phyloP scores from a whole-genome alignment of 2,113 vertebrate species.

The Etheostoma cragini region DNA sequence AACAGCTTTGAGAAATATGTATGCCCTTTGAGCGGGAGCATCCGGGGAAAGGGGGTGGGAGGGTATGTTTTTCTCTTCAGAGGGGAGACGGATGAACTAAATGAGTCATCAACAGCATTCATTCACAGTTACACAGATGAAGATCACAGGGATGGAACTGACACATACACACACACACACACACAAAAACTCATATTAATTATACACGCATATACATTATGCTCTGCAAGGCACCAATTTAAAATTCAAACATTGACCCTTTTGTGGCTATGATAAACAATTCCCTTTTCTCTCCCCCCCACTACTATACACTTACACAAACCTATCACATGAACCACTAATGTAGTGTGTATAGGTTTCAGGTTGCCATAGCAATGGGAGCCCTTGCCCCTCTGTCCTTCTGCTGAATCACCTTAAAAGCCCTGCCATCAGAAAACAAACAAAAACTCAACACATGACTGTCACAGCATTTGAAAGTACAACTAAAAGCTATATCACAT shows the following conservation, averaged over 20 bases:
- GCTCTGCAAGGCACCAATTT: conserved; percentile 21
- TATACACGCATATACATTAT: not conserved
- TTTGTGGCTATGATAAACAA: conserved; percentile 2
- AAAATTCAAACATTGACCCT: conserved; percentile 11
- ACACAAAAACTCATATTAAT: not conserved
- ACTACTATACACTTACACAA: conserved; percentile 9
- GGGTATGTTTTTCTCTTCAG: conserved; percentile 32
- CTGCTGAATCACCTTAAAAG: conserved; percentile 44
- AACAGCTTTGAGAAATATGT: conserved; percentile 43
- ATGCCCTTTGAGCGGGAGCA: conserved; percentile 36
- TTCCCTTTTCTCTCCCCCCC: not conserved
- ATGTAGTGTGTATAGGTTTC: conserved; percentile 33
- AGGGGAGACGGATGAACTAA: conserved; percentile 50
- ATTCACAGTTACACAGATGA: conserved; percentile 36
- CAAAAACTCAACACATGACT: conserved; percentile 4
- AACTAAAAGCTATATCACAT: not conserved
- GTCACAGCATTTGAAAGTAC: conserved; percentile 1
- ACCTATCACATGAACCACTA: not conserved
- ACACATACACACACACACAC: not conserved
- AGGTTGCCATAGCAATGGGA: conserved; percentile 67
- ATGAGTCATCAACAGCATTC: conserved; percentile 63
- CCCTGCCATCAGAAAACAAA: conserved; percentile 38
- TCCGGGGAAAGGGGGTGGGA: no score
- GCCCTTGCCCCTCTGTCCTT: conserved; percentile 36
- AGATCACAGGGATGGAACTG: conserved; percentile 29